phyloP scores from a whole-genome alignment of 2,888 invertebrate species.

The Macrophya annulata region DNA sequence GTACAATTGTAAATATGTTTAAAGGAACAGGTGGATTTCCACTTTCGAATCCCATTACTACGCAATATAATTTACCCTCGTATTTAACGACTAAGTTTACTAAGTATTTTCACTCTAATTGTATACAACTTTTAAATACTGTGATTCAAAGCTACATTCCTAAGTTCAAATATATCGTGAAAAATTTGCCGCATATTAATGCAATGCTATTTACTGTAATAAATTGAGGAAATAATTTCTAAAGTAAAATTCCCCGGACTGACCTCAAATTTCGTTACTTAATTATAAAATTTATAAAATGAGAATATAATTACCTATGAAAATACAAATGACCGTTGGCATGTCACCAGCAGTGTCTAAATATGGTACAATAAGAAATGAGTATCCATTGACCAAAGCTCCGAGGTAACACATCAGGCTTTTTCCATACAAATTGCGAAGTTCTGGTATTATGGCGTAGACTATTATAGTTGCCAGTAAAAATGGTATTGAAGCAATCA shows the following conservation, averaged over 20 bases:
- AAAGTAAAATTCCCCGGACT: neutral
- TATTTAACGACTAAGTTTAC: neutral
- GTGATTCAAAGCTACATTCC: neutral
- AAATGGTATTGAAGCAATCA: constrained; percentile 88
- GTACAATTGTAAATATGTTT: neutral
- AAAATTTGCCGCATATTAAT: neutral
- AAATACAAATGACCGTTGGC: constrained; percentile 60
- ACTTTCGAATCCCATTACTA: neutral
- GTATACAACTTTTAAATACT: neutral
- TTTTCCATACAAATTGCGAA: constrained; percentile 90
- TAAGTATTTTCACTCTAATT: neutral
- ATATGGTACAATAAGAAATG: constrained; percentile 1
- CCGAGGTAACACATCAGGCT: constrained; percentile 88
- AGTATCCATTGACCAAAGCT: constrained; percentile 80
- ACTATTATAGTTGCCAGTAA: constrained; percentile 87
- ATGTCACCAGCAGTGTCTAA: constrained; percentile 22
- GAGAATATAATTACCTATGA: constrained; percentile 63
- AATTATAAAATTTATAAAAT: neutral
- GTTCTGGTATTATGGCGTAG: constrained; percentile 87
- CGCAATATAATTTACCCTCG: neutral
- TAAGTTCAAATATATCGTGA: neutral
- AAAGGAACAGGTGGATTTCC: neutral
- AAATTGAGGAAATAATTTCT: neutral
- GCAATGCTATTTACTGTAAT: neutral
- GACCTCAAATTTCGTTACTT: neutral